Evolutionary conservation across 2,113 vertebrate species (phyloP).

Genomic region (Dolichotis patagonum): DNA sequence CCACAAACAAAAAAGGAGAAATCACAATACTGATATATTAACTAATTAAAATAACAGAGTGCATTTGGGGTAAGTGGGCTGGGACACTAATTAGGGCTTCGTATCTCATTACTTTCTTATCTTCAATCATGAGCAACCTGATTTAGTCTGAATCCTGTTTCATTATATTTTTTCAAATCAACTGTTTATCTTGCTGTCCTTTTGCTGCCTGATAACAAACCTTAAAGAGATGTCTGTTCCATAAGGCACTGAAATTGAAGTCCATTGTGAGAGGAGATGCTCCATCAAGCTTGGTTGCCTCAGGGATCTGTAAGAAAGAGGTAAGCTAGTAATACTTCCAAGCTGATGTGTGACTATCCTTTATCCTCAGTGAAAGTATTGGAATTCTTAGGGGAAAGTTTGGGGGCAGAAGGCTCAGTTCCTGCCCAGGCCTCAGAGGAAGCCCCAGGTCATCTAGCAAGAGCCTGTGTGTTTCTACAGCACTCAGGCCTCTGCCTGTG

Average conservation of each 20-base stretch:
- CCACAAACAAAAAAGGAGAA: not conserved
- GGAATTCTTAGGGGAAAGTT: not conserved
- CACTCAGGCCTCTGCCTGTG: not conserved
- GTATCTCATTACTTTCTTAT: not conserved
- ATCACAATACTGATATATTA: not conserved
- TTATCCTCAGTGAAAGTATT: not conserved
- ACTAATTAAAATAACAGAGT: not conserved
- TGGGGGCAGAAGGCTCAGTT: not conserved
- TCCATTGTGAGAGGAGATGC: constrained; percentile 96
- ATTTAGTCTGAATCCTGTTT: constrained; percentile 37
- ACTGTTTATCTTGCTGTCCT: constrained; percentile 14
- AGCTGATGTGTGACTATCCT: not conserved
- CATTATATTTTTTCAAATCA: not conserved
- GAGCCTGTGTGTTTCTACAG: not conserved
- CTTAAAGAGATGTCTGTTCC: constrained; percentile 76
- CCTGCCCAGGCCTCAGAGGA: not conserved
- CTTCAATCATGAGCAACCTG: not conserved
- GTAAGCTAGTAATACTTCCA: constrained; percentile 85
- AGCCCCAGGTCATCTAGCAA: not conserved
- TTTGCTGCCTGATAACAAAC: constrained; percentile 25
- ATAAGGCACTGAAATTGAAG: constrained; percentile 96
- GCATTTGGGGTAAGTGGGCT: not conserved
- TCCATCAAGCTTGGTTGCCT: constrained; percentile 92
- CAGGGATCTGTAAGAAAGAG: constrained; percentile 96
- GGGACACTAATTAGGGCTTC: not conserved